Evolutionary conservation across 2,888 invertebrate genomes (phyloP).

Genomic region (Syritta pipiens): DNA sequence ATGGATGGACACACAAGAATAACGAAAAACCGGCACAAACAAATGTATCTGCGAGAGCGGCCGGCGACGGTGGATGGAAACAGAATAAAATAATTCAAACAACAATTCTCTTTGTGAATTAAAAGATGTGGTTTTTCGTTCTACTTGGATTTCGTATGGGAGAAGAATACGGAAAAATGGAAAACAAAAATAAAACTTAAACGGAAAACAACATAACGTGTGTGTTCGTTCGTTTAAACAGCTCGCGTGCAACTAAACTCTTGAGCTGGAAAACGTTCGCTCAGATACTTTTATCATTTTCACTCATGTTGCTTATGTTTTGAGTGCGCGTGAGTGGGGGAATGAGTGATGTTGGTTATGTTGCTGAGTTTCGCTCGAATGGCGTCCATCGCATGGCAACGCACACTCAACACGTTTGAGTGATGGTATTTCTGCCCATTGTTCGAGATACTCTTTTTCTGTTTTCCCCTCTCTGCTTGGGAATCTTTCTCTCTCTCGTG

Average conservation of each 20-base stretch:
- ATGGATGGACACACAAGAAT: too few relatives aligned
- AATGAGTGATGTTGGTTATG: constrained; percentile 39
- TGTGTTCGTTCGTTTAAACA: constrained; percentile 65
- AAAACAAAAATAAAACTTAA: constrained; percentile 37
- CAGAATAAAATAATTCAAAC: too few relatives aligned
- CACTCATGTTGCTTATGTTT: constrained; percentile 64
- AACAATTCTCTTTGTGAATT: constrained; percentile 61
- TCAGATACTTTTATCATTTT: constrained; percentile 66
- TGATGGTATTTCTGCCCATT: constrained; percentile 53
- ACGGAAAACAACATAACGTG: constrained; percentile 63
- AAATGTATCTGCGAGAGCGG: constrained; percentile 44
- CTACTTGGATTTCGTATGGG: not conserved
- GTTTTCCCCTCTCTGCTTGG: too few relatives aligned
- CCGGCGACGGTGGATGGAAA: too few relatives aligned
- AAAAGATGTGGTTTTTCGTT: constrained; percentile 10
- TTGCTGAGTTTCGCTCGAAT: constrained; percentile 32
- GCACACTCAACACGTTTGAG: constrained; percentile 37
- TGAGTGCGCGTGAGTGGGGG: constrained; percentile 58
- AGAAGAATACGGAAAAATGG: not conserved
- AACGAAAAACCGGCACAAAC: constrained; percentile 30
- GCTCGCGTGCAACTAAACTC: constrained; percentile 69
- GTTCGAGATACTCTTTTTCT: too few relatives aligned
- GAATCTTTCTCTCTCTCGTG: too few relatives aligned
- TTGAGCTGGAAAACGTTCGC: constrained; percentile 51
- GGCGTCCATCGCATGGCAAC: constrained; percentile 36